A percentile compares a stretch with the other conserved stretches of the same genome.
Conservation (phyloP, 1,140 invertebrate species). For the Aethina tumida region DNA sequence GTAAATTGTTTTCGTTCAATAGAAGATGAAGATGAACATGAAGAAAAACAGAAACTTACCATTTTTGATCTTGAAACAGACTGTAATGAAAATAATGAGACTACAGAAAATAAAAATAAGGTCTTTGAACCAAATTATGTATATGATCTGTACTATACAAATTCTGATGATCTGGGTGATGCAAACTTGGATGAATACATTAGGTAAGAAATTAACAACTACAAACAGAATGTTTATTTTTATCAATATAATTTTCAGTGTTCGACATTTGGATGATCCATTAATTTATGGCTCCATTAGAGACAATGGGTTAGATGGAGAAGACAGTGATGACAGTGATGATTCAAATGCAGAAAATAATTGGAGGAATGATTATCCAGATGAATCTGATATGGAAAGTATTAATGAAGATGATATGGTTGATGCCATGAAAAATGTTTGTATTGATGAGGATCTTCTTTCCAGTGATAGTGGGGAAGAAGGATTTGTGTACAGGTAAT, state of each 20-base stretch:
- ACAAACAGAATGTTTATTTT: slow-evolving; percentile 6
- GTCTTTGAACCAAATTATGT: slow-evolving; percentile 36
- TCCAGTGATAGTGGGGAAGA: slow-evolving; percentile 42
- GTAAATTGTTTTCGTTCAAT: slow-evolving; percentile 35
- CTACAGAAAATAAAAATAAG: slow-evolving; percentile 1
- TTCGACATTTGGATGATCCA: slow-evolving; percentile 37
- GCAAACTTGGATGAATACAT: slow-evolving; percentile 42
- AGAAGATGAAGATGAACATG: slow-evolving; percentile 8
- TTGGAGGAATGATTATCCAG: slow-evolving; percentile 48
- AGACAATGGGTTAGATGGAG: slow-evolving; percentile 31
- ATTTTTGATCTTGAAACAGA: slow-evolving; percentile 36
- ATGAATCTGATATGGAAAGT: slow-evolving; percentile 42
- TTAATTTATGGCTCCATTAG: slow-evolving; percentile 38
- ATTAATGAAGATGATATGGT: slow-evolving; percentile 44
- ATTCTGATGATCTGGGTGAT: slow-evolving; percentile 42
- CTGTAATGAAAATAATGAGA: slow-evolving; percentile 18
- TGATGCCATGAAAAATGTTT: slow-evolving; percentile 19
- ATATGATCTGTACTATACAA: slow-evolving; percentile 45
- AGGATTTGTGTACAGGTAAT: slow-evolving; percentile 36
- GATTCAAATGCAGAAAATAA: slow-evolving; percentile 49
- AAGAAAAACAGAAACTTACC: slow-evolving; percentile 20
- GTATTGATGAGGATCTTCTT: slow-evolving; percentile 33
- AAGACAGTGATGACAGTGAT: slow-evolving; percentile 37
- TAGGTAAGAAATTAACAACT: slow-evolving; percentile 30
- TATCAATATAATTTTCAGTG: slow-evolving; percentile 14